Evolutionary conservation across 2,888 invertebrate species (phyloP).

Genomic region (Aquatica leii): DNA sequence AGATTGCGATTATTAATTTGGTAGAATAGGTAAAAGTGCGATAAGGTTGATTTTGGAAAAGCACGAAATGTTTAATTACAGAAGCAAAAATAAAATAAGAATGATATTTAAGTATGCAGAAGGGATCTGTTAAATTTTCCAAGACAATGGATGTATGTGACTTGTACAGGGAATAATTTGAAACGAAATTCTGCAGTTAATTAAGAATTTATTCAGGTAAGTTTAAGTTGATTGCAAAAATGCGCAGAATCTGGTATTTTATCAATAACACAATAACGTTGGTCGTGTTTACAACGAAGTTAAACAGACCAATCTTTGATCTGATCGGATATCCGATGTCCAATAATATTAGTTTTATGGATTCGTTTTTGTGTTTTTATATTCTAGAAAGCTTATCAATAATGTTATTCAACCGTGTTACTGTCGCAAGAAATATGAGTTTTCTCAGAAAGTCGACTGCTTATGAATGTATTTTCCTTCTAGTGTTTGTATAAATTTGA

Average conservation of each 20-base stretch:
- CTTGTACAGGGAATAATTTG: too few relatives aligned
- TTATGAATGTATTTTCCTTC: background rate
- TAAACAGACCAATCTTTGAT: slow-evolving; percentile 24
- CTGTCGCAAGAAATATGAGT: slow-evolving; percentile 16
- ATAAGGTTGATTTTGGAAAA: too few relatives aligned
- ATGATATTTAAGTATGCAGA: too few relatives aligned
- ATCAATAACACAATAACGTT: slow-evolving; percentile 25
- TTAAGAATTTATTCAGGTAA: slow-evolving; percentile 24
- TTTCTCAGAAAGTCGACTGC: slow-evolving; percentile 1
- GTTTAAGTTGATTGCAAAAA: slow-evolving; percentile 1
- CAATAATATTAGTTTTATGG: slow-evolving; percentile 30
- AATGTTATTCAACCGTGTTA: slow-evolving; percentile 16
- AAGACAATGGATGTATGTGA: too few relatives aligned
- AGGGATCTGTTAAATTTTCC: too few relatives aligned
- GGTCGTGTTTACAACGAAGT: slow-evolving; percentile 28
- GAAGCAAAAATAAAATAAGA: too few relatives aligned
- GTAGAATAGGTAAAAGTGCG: too few relatives aligned
- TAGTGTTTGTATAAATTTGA: background rate
- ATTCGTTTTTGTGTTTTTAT: slow-evolving; percentile 23
- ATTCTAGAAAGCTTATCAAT: slow-evolving; percentile 19
- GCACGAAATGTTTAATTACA: too few relatives aligned
- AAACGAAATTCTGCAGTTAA: slow-evolving; percentile 1
- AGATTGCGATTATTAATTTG: too few relatives aligned
- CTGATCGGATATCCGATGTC: slow-evolving; percentile 24
- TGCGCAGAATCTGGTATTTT: slow-evolving; percentile 26